These are phyloP conservation scores for Magallana ariakensis DNA, from an alignment of 1,140 invertebrate species.

Conservation along the genomic window DNA sequence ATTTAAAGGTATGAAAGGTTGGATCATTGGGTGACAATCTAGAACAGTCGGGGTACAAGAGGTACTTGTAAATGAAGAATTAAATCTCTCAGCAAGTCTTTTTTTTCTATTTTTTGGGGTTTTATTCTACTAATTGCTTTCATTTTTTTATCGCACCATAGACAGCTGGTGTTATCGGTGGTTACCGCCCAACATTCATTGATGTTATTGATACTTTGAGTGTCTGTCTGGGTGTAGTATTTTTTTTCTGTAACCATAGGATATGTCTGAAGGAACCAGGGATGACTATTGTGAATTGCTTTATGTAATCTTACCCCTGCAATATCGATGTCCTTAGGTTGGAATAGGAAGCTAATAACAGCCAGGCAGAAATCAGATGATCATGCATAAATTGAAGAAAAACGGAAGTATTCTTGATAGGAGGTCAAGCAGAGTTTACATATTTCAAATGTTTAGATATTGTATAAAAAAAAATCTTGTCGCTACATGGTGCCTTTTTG, in stretches of 20 bases:
- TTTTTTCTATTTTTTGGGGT: not conserved
- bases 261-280: not conserved
- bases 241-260: not conserved
- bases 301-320: too few species aligned
- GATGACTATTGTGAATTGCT: too few species aligned
- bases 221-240: not conserved
- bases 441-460: constrained; percentile 32
- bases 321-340: too few species aligned
- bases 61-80: not conserved
- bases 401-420: constrained; percentile 11
- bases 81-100: constrained; percentile 4
- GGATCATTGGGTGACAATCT: not conserved
- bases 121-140: not conserved
- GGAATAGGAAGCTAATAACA: not conserved
- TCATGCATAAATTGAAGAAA: constrained; percentile 20
- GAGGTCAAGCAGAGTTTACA: constrained; percentile 23
- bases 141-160: not conserved
- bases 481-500: constrained; percentile 21
- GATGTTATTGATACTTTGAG: not conserved
- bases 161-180: not conserved
- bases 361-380: constrained; percentile 13
- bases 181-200: not conserved
- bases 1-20: constrained; percentile 25
- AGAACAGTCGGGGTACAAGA: constrained; percentile 10
- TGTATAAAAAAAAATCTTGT: not conserved